These are phyloP conservation scores for Chesias legatella DNA, from an alignment of 2,888 invertebrate genomes.

Conservation along the genomic window DNA sequence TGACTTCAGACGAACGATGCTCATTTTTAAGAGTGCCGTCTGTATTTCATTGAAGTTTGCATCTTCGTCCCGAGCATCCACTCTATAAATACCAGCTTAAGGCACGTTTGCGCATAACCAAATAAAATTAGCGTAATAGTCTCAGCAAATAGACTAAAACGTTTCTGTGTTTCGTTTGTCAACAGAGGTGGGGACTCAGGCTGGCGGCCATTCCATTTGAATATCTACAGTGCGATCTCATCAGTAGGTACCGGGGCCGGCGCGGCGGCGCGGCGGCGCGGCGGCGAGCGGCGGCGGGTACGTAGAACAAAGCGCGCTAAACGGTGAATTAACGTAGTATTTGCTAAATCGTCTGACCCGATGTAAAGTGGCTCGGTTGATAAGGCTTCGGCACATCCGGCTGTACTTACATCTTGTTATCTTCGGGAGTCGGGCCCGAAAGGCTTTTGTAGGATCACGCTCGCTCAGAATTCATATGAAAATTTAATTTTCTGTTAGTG, in stretches of 20 bases:
- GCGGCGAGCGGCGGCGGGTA: neutral
- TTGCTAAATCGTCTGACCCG: constrained; percentile 64
- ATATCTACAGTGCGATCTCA: constrained; percentile 64
- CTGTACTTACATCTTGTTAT: constrained; percentile 68
- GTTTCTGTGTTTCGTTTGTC: constrained; percentile 54
- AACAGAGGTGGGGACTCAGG: constrained; percentile 45
- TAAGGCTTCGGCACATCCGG: constrained; percentile 58
- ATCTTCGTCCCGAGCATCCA: constrained; percentile 31
- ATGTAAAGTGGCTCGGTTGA: constrained; percentile 60
- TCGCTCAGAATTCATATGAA: constrained; percentile 69
- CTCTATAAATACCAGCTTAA: constrained; percentile 35
- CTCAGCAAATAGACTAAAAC: constrained; percentile 50
- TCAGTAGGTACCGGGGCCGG: constrained; percentile 32
- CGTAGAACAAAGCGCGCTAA: constrained; percentile 60
- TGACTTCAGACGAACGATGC: constrained; percentile 15
- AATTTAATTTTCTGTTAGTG: constrained; percentile 74
- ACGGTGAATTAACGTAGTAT: constrained; percentile 65
- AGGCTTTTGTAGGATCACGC: constrained; percentile 69
- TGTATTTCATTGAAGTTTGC: constrained; percentile 31
- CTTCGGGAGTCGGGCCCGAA: constrained; percentile 58
- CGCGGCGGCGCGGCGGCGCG: neutral
- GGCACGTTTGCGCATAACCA: constrained; percentile 43
- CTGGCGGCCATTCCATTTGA: constrained; percentile 57
- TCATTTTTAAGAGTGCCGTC: constrained; percentile 23
- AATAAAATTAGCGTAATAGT: constrained; percentile 57